These are phyloP conservation scores for Meloe dianella DNA, from an alignment of 2,888 invertebrate genomes.

Conservation along the genomic window DNA sequence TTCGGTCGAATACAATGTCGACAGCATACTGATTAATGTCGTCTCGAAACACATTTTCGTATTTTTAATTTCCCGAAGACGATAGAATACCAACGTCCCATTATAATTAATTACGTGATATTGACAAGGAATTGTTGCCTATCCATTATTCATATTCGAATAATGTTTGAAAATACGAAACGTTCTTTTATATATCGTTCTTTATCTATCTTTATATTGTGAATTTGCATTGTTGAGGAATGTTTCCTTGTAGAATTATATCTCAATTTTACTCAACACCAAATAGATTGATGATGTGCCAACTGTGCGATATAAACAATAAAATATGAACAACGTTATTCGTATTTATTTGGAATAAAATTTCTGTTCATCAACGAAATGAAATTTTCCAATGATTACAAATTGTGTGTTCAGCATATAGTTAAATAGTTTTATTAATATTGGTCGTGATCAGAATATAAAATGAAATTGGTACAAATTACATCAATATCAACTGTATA, in stretches of 20 bases:
- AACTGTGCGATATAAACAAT: not conserved
- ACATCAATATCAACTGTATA: not conserved
- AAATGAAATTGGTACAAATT: not conserved
- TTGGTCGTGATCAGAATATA: not conserved
- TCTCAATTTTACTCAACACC: not conserved
- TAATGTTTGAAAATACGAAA: not conserved
- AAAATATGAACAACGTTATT: not conserved
- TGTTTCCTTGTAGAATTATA: not conserved
- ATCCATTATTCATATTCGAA: not conserved
- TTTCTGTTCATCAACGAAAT: not conserved
- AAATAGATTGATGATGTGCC: slow-evolving; percentile 2
- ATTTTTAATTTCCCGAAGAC: slow-evolving; percentile 2
- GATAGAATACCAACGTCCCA: not conserved
- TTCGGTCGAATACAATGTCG: not conserved
- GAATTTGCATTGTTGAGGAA: not conserved
- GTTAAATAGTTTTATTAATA: not conserved
- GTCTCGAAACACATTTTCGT: slow-evolving; percentile 4
- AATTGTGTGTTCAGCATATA: not conserved
- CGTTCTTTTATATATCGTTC: not conserved
- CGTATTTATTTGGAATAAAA: not conserved
- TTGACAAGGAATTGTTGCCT: slow-evolving; percentile 4
- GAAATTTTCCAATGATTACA: not conserved
- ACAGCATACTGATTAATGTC: slow-evolving; percentile 1
- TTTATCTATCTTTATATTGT: not conserved
- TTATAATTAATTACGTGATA: slow-evolving; percentile 7